Evolutionary conservation across 1,140 invertebrate species (phyloP), one percentile per base, ranked within the genome.

Genomic region (Leptestheria dahalacensis): DNA sequence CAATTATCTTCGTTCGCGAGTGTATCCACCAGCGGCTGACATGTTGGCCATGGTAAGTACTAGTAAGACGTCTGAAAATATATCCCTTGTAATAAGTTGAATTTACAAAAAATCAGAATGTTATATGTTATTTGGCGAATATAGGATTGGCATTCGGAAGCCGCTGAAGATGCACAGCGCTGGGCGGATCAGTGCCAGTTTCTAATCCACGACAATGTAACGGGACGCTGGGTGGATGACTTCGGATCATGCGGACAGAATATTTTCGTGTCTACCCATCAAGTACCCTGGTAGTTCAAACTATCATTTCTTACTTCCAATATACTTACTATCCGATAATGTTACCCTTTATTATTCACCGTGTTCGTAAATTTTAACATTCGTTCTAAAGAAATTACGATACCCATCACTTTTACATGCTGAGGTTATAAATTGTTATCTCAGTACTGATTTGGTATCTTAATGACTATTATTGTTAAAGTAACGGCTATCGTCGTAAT

Each of bases 171-270:
- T 12, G 85, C 86, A 0, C 85, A 87, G 69, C 75, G 71, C 52
- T 89, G 86, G 79, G 82, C 86, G 0, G 77, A 85, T 51, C 68
- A 77, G 56, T 90, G 86, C 64, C 70, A 77, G 60, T 78, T 82
- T 61, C 71, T 88, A 20, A 75, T 76, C 11, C 86, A 90, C 68
- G 84, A 86, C 67, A 79, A 79, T 59, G 70, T 77, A 2, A 76
- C 74, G 15, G 82, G 83, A 47, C 74, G 85, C 47, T 77, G 77
- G 63, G 77, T 82, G 6, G 76, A 83, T 48, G 72, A 77, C 54
- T 82, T 82, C 62, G 86, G 86, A 20, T 71, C 78, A 26, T 88
- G 85, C 68, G 86, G 86, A 21, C 86, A 90, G 70, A 90, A 88
- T 70, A 84, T 88, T 59, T 88, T 88, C 68, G 82, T 88, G 15